These are phyloP conservation scores for Dromas ardeola DNA, from an alignment of 2,113 vertebrate species.

Conservation along the genomic window DNA sequence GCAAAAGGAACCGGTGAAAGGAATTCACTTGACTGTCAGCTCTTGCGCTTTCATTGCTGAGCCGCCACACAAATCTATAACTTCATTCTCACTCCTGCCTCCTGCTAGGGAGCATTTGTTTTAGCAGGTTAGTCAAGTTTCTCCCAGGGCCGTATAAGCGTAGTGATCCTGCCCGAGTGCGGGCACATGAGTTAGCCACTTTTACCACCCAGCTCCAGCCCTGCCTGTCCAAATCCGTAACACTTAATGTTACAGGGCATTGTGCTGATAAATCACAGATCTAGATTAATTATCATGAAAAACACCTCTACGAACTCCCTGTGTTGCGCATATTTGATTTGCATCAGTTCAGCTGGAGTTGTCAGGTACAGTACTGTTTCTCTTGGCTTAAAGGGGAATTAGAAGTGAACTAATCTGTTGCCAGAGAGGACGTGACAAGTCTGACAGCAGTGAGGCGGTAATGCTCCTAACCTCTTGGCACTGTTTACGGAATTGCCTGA, in stretches of 20 bases:
- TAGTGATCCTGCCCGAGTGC: accelerated
- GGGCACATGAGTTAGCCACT: neutral
- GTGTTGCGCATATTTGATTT: neutral
- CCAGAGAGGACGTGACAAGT: neutral
- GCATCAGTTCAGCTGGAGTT: neutral
- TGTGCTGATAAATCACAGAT: neutral
- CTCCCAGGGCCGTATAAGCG: accelerated
- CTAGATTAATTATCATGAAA: neutral
- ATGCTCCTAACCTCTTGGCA: neutral
- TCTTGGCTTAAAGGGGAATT: neutral
- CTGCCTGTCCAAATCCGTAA: neutral
- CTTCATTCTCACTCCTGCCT: neutral
- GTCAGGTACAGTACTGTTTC: neutral
- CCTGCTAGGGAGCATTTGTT: neutral
- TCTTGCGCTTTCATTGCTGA: neutral
- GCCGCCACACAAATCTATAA: neutral
- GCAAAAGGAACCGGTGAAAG: neutral
- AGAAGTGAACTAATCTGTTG: neutral
- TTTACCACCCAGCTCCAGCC: neutral
- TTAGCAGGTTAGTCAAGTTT: neutral
- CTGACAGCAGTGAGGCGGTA: neutral
- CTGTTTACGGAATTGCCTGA: neutral
- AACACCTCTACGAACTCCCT: neutral
- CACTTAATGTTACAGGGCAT: neutral
- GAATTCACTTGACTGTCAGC: neutral